These are phyloP conservation scores for Ornithorhynchus anatinus DNA, from an alignment of 2,113 vertebrate genomes.

Conservation along the genomic window DNA sequence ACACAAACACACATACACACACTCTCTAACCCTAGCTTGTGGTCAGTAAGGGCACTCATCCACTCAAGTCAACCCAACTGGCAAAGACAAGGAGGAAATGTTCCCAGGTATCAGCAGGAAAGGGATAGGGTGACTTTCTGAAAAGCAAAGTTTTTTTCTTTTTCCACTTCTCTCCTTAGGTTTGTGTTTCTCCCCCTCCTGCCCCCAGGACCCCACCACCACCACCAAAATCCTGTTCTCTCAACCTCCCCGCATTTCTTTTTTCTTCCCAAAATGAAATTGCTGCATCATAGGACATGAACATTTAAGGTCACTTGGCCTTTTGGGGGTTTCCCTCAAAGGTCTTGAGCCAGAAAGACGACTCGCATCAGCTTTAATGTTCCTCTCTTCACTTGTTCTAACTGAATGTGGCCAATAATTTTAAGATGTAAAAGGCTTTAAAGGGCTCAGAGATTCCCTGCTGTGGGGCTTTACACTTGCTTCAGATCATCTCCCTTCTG, in stretches of 20 bases:
- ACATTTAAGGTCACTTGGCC: conserved; percentile 7
- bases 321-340: conserved; percentile 4
- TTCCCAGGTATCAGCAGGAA: conserved; percentile 28
- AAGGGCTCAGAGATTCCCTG: neutral
- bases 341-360: conserved; percentile 26
- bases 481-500: too few relatives aligned
- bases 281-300: neutral
- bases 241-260: neutral
- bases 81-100: too few relatives aligned
- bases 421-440: neutral
- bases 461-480: neutral
- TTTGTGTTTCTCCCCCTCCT: neutral
- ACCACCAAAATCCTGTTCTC: neutral
- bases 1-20: too few relatives aligned
- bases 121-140: neutral
- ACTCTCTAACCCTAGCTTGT: too few relatives aligned
- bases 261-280: conserved; percentile 5
- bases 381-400: neutral
- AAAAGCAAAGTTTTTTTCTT: neutral
- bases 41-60: too few relatives aligned
- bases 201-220: too few relatives aligned
- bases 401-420: neutral
- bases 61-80: too few relatives aligned
- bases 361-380: conserved; percentile 17
- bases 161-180: neutral